These are phyloP conservation scores for Eupithecia vulgata DNA, from an alignment of 2,888 invertebrate genomes.

Conservation along the genomic window DNA sequence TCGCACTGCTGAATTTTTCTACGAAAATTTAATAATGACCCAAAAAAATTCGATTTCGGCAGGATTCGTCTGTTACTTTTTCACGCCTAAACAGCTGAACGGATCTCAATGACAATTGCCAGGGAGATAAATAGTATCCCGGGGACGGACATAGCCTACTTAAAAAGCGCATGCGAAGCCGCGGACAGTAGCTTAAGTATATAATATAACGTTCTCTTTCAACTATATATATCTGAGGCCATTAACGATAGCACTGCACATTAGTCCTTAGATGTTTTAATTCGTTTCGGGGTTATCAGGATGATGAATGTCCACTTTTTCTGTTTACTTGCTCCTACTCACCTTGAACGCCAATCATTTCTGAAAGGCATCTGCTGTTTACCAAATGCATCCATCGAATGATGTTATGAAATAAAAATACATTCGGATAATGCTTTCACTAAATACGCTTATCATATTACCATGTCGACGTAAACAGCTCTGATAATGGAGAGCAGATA, in stretches of 20 bases:
- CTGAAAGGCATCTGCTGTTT: slow-evolving; percentile 54
- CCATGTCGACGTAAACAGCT: slow-evolving; percentile 15
- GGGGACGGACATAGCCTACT: too few species aligned
- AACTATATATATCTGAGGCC: slow-evolving; percentile 15
- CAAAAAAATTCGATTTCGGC: too few species aligned
- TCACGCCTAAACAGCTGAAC: too few species aligned
- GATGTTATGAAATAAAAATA: slow-evolving; percentile 47
- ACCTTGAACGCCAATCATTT: slow-evolving; percentile 55
- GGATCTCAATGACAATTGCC: too few species aligned
- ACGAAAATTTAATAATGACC: too few species aligned
- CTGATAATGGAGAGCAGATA: slow-evolving; percentile 16
- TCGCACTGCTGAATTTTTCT: too few species aligned
- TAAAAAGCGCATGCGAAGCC: too few species aligned
- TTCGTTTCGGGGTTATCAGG: slow-evolving; percentile 49
- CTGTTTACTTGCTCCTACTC: slow-evolving; percentile 53
- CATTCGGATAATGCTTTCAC: slow-evolving; percentile 30
- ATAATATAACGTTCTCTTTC: not conserved
- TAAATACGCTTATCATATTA: slow-evolving; percentile 29
- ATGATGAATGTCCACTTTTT: slow-evolving; percentile 49
- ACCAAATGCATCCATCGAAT: slow-evolving; percentile 44
- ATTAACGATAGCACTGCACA: slow-evolving; percentile 29
- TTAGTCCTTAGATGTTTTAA: slow-evolving; percentile 32
- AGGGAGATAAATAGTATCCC: too few species aligned
- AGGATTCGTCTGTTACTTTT: too few species aligned
- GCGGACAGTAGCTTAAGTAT: too few species aligned